phyloP scores from a whole-genome alignment of 1,140 invertebrate genomes.

The Neuroterus valhalla region DNA sequence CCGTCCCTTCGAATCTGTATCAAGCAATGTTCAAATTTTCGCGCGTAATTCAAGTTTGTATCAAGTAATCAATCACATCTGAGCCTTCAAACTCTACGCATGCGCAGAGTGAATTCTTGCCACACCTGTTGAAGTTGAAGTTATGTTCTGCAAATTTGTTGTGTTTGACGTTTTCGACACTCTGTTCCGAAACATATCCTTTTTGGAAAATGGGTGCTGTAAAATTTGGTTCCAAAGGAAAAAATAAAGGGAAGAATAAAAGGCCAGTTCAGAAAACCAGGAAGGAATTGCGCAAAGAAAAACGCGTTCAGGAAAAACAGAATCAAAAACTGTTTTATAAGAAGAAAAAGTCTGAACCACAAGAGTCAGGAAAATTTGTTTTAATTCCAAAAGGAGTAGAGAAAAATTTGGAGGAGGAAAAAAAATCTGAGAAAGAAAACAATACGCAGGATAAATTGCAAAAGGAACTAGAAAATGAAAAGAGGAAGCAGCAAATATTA shows the following conservation, averaged over 20 bases:
- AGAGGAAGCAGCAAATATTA: conserved; percentile 57
- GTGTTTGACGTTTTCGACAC: too few relatives aligned
- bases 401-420: conserved; percentile 34
- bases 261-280: conserved; percentile 4
- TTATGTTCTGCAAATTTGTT: too few relatives aligned
- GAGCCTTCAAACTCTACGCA: too few relatives aligned
- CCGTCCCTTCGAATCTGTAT: too few relatives aligned
- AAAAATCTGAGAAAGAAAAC: conserved; percentile 9
- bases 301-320: neutral
- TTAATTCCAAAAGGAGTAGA: conserved; percentile 43
- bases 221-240: neutral
- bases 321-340: neutral
- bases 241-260: conserved; percentile 34
- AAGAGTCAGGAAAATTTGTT: conserved; percentile 48
- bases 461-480: conserved; percentile 40
- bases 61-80: too few relatives aligned
- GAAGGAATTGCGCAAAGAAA: neutral
- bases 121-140: too few relatives aligned
- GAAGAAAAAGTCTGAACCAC: neutral
- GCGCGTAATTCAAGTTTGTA: too few relatives aligned
- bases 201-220: neutral
- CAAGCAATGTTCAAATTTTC: too few relatives aligned
- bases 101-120: too few relatives aligned
- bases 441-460: conserved; percentile 40
- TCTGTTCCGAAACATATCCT: too few relatives aligned